These are phyloP conservation scores for Cataglyphis cursor DNA, from an alignment of 2,888 invertebrate species.

Conservation along the genomic window DNA sequence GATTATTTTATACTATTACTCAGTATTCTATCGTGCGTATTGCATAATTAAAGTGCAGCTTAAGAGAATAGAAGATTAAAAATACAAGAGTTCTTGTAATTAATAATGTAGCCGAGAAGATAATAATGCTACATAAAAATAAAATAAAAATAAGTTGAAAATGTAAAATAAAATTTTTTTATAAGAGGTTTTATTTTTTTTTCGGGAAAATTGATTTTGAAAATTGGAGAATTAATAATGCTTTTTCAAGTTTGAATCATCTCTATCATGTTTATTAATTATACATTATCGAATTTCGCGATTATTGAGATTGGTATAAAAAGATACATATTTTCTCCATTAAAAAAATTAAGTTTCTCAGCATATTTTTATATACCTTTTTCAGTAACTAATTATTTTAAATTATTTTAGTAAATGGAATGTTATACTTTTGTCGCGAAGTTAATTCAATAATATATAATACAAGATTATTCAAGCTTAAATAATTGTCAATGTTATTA, in stretches of 20 bases:
- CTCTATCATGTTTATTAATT: not conserved
- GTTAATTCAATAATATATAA: not conserved
- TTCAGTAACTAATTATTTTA: not conserved
- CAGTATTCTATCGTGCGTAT: not conserved
- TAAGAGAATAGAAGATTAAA: conserved; percentile 1
- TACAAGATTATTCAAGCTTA: not conserved
- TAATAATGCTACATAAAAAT: not conserved
- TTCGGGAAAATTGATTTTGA: not conserved
- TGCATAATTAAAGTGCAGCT: not conserved
- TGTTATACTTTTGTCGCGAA: not conserved
- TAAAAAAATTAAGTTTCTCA: not conserved
- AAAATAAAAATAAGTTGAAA: not conserved
- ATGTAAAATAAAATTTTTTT: not conserved
- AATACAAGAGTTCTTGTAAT: not conserved
- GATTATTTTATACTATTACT: not conserved
- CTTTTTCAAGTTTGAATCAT: not conserved
- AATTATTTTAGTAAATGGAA: not conserved
- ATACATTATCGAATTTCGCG: not conserved
- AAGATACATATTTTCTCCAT: not conserved
- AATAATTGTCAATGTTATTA: not conserved
- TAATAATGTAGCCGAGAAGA: not conserved
- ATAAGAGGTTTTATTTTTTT: not conserved
- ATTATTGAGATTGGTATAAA: not conserved
- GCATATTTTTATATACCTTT: not conserved
- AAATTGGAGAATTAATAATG: not conserved